phyloP scores from a whole-genome alignment of 92 coral and sea anemone species.

The Parazoanthus atlanticus region DNA sequence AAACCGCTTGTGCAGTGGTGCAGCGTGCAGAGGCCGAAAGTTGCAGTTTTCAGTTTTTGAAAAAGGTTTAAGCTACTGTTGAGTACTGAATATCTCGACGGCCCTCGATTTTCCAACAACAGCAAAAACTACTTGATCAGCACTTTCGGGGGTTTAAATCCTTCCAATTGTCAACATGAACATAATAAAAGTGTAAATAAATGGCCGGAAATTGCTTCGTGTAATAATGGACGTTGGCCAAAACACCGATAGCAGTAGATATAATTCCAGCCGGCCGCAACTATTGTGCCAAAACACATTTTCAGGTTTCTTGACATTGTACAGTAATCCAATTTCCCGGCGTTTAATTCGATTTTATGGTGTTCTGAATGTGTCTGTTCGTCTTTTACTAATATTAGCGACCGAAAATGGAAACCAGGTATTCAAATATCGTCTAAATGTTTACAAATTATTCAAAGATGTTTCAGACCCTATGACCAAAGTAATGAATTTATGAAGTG shows the following conservation, averaged over 20 bases:
- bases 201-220: conserved; percentile 37
- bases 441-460: too few species aligned
- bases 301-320: not conserved
- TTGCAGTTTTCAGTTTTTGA: not conserved
- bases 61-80: not conserved
- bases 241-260: not conserved
- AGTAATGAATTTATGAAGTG: too few species aligned
- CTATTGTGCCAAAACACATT: conserved; percentile 12
- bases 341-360: conserved; percentile 3
- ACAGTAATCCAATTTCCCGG: conserved; percentile 3
- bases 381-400: not conserved
- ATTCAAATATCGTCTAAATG: too few species aligned
- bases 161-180: conserved; percentile 24
- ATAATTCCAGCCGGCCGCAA: not conserved
- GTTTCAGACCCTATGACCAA: too few species aligned
- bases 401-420: too few species aligned
- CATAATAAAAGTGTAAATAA: conserved; percentile 7
- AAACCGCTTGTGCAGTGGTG: not conserved
- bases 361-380: not conserved
- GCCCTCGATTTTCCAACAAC: not conserved
- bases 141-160: not conserved
- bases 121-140: not conserved
- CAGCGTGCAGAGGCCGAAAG: not conserved
- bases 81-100: not conserved
- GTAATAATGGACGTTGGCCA: conserved; percentile 25